Evolutionary conservation across 2,888 invertebrate genomes (phyloP).

Genomic region (Troides aeacus): DNA sequence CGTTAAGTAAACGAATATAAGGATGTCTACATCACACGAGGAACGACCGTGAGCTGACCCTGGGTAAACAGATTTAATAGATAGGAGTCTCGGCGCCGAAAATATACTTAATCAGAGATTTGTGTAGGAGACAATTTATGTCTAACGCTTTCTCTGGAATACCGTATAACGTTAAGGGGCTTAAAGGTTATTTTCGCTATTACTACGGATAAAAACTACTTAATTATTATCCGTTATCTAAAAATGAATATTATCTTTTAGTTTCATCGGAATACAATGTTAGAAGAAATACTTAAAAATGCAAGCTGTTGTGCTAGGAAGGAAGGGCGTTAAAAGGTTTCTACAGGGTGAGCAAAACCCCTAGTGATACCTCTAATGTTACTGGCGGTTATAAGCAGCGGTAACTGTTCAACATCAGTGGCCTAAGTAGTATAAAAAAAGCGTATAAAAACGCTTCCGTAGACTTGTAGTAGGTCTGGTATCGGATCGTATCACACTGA

Average conservation of each 20-base stretch:
- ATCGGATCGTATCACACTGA: too few species aligned
- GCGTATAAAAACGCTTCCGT: too few species aligned
- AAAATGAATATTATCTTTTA: background rate
- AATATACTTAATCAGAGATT: constrained; percentile 24
- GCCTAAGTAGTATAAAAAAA: too few species aligned
- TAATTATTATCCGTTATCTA: background rate
- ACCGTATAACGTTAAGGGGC: constrained; percentile 2
- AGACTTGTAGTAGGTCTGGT: too few species aligned
- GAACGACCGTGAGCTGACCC: constrained; percentile 18
- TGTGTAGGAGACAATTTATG: constrained; percentile 25
- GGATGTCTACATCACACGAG: background rate
- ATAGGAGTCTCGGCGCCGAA: constrained; percentile 21
- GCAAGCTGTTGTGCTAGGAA: too few species aligned
- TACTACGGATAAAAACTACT: background rate
- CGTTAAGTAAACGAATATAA: background rate
- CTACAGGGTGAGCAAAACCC: too few species aligned
- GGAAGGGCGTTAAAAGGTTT: too few species aligned
- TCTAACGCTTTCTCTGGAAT: constrained; percentile 10
- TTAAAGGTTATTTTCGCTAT: constrained; percentile 14
- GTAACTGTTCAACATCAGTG: too few species aligned
- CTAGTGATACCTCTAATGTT: too few species aligned
- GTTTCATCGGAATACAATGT: background rate
- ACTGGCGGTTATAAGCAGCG: too few species aligned
- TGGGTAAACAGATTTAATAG: constrained; percentile 24
- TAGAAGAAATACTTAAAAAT: background rate